Evolutionary conservation across 2,888 invertebrate genomes (phyloP), one percentile per base, ranked within the genome.

Genomic region (Neria commutata): DNA sequence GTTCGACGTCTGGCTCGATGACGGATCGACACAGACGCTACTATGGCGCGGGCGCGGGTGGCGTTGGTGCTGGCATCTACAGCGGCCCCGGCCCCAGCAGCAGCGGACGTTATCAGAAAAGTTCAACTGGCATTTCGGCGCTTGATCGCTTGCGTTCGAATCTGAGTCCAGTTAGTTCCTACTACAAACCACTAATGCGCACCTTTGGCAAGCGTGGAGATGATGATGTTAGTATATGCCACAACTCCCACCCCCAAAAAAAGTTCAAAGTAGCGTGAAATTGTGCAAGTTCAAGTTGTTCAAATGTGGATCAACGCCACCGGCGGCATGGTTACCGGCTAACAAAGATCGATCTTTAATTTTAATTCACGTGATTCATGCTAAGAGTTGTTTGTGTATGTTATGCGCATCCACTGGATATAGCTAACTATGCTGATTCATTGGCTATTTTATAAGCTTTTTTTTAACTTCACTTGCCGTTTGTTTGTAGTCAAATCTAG

Each of bases 181-280:
- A 82, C 69, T 82, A 82, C 65, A 82, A 81, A 67, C 81, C 83
- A 11, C 60, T 80, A 52, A 76, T 80, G 69, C 76, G 80, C 25
- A 77, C 79, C 26, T 73, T 81, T 64, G 76, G 73, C 19, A 71
- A 73, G 53, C 69, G 74, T 23, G 71, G 69, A 63, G 73, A 71
- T 48, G 75, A 78, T 60, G 79, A 79, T 69, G 80, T 81, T 78
- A 81, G 81, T 80, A 80, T 68, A 37, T 54, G n/a, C 29, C 29
- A 29, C 29, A 29, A 29, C 29, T 42, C 19, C 37, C 54, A 42
- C 42, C 42, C 42, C 5, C 5, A 42, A n/a, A 42, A 42, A 29
- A 29, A 8, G 6, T n/a, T n/a, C 4, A n/a, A 4, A 14, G 6
- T 6, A 37, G n/a, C 4, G 42, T 42, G 54, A 55, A 55, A 48